Evolutionary conservation across 1,140 invertebrate genomes (phyloP).

Genomic region (Drosophila watanabei): DNA sequence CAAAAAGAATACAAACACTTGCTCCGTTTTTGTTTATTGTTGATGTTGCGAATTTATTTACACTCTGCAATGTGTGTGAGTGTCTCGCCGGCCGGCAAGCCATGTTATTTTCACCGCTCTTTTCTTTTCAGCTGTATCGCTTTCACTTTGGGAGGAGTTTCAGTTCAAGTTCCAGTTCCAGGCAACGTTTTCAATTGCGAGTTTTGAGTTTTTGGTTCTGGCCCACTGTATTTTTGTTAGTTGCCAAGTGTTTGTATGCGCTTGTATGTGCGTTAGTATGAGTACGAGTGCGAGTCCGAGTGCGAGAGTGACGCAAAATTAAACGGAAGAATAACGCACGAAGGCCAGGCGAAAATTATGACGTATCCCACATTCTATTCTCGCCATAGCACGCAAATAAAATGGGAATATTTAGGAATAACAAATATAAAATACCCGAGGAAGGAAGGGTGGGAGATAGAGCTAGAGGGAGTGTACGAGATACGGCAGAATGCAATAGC

Average conservation of each 20-base stretch:
- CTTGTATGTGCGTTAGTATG: slow-evolving; percentile 10
- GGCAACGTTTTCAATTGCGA: slow-evolving; percentile 18
- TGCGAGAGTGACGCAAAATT: slow-evolving; percentile 51
- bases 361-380: slow-evolving; percentile 37
- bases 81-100: slow-evolving; percentile 57
- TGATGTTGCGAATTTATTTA: slow-evolving; percentile 35
- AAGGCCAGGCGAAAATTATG: slow-evolving; percentile 22
- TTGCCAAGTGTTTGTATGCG: slow-evolving; percentile 41
- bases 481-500: slow-evolving; percentile 47
- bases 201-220: slow-evolving; percentile 22
- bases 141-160: slow-evolving; percentile 37
- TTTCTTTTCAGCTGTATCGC: slow-evolving; percentile 27
- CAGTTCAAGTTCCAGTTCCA: slow-evolving; percentile 19
- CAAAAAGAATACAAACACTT: slow-evolving; percentile 22
- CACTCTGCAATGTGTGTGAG: slow-evolving; percentile 18
- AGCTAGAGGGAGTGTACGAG: slow-evolving; percentile 7
- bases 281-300: slow-evolving; percentile 14
- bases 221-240: slow-evolving; percentile 58
- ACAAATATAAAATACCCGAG: slow-evolving; percentile 32
- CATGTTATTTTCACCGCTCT: slow-evolving; percentile 20
- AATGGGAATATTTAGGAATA: slow-evolving; percentile 40
- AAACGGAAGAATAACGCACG: slow-evolving; percentile 38
- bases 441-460: slow-evolving; percentile 26
- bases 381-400: slow-evolving; percentile 22
- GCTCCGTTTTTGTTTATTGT: slow-evolving; percentile 22